These are phyloP conservation scores for Drosophila sucinea DNA, from an alignment of 1,140 invertebrate genomes.

Conservation along the genomic window DNA sequence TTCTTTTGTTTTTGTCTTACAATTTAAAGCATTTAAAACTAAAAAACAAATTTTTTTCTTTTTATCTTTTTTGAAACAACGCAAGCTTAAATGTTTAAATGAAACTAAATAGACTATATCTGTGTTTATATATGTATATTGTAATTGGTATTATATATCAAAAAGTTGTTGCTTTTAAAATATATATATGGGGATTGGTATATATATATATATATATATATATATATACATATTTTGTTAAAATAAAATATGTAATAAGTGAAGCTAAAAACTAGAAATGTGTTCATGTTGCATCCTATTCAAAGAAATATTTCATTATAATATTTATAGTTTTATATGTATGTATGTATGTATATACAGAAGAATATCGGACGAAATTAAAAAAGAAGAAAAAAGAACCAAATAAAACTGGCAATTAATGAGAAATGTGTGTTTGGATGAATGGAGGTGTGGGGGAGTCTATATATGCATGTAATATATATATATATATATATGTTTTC, in stretches of 20 bases:
- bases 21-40: conserved; percentile 68
- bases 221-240: conserved; percentile 43
- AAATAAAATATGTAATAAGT: conserved; percentile 46
- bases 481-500: conserved; percentile 19
- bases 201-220: conserved; percentile 40
- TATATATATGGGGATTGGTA: conserved; percentile 24
- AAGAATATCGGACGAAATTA: conserved; percentile 41
- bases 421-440: conserved; percentile 28
- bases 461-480: conserved; percentile 9
- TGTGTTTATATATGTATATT: conserved; percentile 41
- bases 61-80: conserved; percentile 61
- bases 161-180: conserved; percentile 30
- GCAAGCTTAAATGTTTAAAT: conserved; percentile 56
- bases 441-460: not conserved
- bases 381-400: conserved; percentile 19
- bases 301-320: conserved; percentile 31
- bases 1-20: conserved; percentile 60
- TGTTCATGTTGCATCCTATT: conserved; percentile 59
- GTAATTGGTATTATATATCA: conserved; percentile 16
- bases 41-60: conserved; percentile 68
- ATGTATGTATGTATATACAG: conserved; percentile 49
- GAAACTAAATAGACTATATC: conserved; percentile 63
- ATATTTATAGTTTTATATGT: conserved; percentile 25
- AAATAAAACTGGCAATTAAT: conserved; percentile 38
- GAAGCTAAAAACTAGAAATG: conserved; percentile 56